These are phyloP conservation scores for Chelonia mydas DNA, from an alignment of 2,797 vertebrate species.

Conservation along the genomic window DNA sequence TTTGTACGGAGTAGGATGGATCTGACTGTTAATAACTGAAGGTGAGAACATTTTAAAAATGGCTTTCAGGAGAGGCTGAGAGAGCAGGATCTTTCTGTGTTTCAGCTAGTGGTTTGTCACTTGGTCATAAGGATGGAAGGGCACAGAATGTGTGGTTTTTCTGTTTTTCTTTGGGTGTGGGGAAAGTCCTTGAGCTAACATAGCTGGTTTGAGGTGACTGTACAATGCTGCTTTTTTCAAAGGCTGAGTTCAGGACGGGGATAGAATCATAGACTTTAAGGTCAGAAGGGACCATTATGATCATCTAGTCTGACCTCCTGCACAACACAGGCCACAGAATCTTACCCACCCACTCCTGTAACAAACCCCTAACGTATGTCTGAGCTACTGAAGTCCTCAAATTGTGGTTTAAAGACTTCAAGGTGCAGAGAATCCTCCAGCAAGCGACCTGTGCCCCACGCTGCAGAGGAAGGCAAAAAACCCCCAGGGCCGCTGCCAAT, in stretches of 20 bases:
- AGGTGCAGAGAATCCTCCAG: too few relatives aligned
- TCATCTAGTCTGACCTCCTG: too few relatives aligned
- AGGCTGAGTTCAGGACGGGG: background rate
- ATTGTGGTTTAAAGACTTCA: too few relatives aligned
- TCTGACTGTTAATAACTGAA: background rate
- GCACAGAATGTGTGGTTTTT: background rate
- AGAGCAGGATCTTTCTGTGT: background rate
- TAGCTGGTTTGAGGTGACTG: background rate
- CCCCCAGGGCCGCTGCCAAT: too few relatives aligned
- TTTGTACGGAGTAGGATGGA: background rate
- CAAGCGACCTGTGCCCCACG: too few relatives aligned
- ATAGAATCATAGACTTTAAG: background rate
- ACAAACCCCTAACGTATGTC: too few relatives aligned
- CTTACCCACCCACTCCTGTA: too few relatives aligned
- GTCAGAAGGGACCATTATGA: too few relatives aligned
- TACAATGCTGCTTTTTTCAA: background rate
- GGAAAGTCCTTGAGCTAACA: background rate
- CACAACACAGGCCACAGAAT: too few relatives aligned
- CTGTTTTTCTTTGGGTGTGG: background rate
- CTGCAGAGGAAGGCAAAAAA: too few relatives aligned
- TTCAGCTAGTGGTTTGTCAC: background rate
- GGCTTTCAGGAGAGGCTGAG: conserved; percentile 16
- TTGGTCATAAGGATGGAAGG: background rate
- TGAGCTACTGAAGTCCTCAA: too few relatives aligned
- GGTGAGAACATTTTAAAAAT: background rate